These are phyloP conservation scores for Actinia equina DNA, from an alignment of 64 coral and sea anemone genomes.

Conservation along the genomic window DNA sequence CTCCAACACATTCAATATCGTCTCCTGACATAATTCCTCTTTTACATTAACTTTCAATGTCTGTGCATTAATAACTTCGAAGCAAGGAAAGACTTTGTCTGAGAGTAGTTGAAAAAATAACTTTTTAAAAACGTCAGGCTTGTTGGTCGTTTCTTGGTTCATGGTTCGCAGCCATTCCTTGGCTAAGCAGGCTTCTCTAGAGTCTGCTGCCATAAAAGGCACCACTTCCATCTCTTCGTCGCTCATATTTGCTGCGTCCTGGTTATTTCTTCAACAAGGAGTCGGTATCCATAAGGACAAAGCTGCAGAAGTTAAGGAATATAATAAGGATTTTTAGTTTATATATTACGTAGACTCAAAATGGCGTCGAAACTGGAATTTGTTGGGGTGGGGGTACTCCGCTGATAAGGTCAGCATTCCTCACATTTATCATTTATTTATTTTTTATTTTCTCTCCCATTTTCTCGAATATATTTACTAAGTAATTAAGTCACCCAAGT, in stretches of 20 bases:
- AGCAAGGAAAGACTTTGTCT: constrained; percentile 62
- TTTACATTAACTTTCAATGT: constrained; percentile 43
- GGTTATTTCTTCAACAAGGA: background rate
- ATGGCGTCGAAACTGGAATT: constrained; percentile 1
- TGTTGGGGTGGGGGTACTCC: background rate
- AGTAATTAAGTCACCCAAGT: too few relatives aligned
- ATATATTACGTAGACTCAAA: background rate
- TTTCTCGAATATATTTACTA: too few relatives aligned
- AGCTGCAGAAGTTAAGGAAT: background rate
- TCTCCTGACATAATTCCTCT: constrained; percentile 51
- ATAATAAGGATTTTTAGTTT: background rate
- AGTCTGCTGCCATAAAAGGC: background rate
- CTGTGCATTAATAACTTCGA: constrained; percentile 30
- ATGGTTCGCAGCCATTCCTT: background rate
- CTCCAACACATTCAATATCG: constrained; percentile 73
- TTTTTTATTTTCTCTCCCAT: background rate
- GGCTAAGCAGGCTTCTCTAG: background rate
- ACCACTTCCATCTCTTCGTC: constrained; percentile 10
- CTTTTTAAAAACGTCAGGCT: background rate
- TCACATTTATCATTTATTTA: background rate
- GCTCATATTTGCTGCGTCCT: background rate
- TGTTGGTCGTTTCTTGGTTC: background rate
- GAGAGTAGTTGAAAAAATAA: constrained; percentile 71
- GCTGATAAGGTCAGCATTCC: background rate
- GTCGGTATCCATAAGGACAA: background rate